Base-by-base conservation (phyloP, 2,888 invertebrate genomes). In the Polietes domitor region DNA sequence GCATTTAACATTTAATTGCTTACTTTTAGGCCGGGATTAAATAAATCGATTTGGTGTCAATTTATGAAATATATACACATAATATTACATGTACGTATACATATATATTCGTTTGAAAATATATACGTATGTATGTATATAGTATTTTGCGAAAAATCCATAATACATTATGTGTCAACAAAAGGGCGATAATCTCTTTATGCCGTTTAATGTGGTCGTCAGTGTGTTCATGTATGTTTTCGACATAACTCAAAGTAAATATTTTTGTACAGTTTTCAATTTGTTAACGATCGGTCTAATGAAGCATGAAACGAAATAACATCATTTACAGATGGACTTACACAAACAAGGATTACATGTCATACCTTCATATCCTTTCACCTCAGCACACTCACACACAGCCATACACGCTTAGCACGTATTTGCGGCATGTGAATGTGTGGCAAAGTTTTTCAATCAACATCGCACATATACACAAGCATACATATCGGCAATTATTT, bases 261-360 rank as follows among this genome's bases (percentile, higher is more conserved):
- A 65, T 5, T 17, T 65, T n/a, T 17, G 1, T 15, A 58, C 58
- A 43, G 19, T 9, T 76, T 76, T 55, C 28, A 28, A 76, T 76
- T 76, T 53, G 24, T 12, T 19, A 24, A 19, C 21, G 17, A 58
- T 26, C 28, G 26, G 21, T 63, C 63, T 63, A 72, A 77, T 77
- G 71, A 77, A 71, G 47, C 72, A 63, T 77, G 71, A 72, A 77
- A 77, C 26, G 37, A 58, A 41, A 73, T 41, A 73, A 73, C 65
- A 76, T 41, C 71, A 61, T 61, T 77, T 63, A 65, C 78, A 72
- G 50, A 65, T 72, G 77, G 61, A 53, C 72, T 17, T 17, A 63
- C 19, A n/a, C 55, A 19, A 41, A 24, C 15, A 32, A 9, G 65
- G 65, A 65, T 65, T 41, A 17, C 32, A 32, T 63, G 17, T 41